Conservation (phyloP, 2,888 invertebrate species). For the Stenolophus ochropezus region DNA sequence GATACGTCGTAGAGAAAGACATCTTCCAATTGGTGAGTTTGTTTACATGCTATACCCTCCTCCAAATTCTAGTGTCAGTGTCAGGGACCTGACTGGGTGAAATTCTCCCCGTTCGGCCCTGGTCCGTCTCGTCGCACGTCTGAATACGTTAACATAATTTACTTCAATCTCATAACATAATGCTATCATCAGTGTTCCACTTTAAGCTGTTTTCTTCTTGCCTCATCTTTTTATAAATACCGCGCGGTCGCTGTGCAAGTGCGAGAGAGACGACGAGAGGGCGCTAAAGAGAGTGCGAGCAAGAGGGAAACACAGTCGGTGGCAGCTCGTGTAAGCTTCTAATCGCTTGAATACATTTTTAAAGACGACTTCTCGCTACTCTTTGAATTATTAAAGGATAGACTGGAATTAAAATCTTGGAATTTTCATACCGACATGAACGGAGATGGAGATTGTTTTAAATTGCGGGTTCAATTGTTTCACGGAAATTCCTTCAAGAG, state of each 20-base stretch:
- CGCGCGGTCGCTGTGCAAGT: constrained; percentile 45
- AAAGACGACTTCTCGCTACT: constrained; percentile 66
- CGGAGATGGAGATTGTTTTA: constrained; percentile 40
- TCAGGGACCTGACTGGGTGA: neutral
- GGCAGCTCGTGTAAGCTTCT: constrained; percentile 63
- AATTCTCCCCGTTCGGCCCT: constrained; percentile 7
- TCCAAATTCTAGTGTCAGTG: neutral
- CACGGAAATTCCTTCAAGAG: neutral
- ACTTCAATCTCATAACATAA: constrained; percentile 66
- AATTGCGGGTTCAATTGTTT: constrained; percentile 41
- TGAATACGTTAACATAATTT: constrained; percentile 67
- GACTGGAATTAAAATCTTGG: constrained; percentile 67
- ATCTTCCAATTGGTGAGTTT: neutral
- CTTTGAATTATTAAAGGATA: constrained; percentile 68
- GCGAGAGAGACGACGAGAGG: neutral
- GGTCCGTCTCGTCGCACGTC: constrained; percentile 13
- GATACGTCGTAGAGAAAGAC: neutral
- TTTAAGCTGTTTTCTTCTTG: constrained; percentile 66
- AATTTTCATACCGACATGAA: constrained; percentile 62
- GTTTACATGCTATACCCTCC: neutral
- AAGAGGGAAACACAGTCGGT: constrained; percentile 18
- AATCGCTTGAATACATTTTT: constrained; percentile 68
- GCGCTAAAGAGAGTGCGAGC: constrained; percentile 26
- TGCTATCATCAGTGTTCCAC: constrained; percentile 67
- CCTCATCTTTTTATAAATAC: constrained; percentile 66